Conservation (phyloP, 2,113 vertebrate species). For the Ammodytes dubius region DNA sequence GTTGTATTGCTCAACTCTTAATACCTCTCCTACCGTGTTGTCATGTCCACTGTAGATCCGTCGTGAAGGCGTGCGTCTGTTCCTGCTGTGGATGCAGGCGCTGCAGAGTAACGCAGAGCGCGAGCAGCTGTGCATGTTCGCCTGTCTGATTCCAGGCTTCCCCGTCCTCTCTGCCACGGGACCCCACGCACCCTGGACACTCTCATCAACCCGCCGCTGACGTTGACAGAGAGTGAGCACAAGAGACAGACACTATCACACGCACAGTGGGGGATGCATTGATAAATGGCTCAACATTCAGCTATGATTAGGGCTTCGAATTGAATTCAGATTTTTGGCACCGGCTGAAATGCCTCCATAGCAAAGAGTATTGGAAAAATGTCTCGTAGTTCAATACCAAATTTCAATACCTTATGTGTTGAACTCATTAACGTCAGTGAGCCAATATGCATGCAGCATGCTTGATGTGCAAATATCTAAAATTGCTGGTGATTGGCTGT, state of each 20-base stretch:
- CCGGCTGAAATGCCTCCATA: no score
- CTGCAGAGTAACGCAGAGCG: slow-evolving; percentile 94
- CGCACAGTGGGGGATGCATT: background rate
- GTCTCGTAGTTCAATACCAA: no score
- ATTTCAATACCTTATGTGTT: no score
- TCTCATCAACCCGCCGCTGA: slow-evolving; percentile 94
- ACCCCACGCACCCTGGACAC: slow-evolving; percentile 95
- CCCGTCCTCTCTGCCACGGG: slow-evolving; percentile 90
- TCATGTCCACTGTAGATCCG: slow-evolving; percentile 88
- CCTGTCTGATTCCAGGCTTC: slow-evolving; percentile 98
- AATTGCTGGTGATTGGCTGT: no score
- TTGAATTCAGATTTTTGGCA: no score
- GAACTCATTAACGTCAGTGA: no score
- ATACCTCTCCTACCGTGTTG: no score
- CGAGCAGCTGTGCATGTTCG: slow-evolving; percentile 98
- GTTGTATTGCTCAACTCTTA: no score
- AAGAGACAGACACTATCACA: slow-evolving; percentile 19
- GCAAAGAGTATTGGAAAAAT: no score
- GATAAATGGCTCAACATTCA: background rate
- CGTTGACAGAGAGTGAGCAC: slow-evolving; percentile 94
- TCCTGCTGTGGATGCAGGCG: slow-evolving; percentile 98
- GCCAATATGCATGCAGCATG: no score
- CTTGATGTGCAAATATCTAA: no score
- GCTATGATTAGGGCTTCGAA: background rate
- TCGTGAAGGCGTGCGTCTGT: slow-evolving; percentile 96